Evolutionary conservation across 2,888 invertebrate genomes (phyloP).

Genomic region (Amblyjoppa fuscipennis): DNA sequence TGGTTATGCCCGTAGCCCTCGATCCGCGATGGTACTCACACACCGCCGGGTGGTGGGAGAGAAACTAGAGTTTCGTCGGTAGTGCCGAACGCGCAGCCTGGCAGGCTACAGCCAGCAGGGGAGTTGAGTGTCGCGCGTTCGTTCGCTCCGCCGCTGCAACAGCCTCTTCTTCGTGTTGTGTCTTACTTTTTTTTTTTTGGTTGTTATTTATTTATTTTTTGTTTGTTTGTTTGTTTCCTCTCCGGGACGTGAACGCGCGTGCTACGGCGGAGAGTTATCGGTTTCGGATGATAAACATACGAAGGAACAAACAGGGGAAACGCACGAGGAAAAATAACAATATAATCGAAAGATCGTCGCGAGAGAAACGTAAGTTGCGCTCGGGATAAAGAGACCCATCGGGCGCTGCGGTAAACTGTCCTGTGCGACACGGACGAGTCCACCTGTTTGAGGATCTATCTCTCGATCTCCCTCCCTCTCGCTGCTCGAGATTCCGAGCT

Average conservation of each 20-base stretch:
- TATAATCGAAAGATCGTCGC: constrained; percentile 4
- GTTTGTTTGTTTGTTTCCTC: constrained; percentile 3
- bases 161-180: not conserved
- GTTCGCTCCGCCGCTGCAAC: constrained; percentile 36
- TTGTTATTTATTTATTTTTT: not conserved
- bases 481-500: constrained; percentile 13
- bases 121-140: constrained; percentile 34
- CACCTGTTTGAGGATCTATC: constrained; percentile 64
- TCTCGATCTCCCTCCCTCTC: not conserved
- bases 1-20: constrained; percentile 35
- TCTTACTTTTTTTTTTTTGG: not conserved
- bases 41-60: constrained; percentile 59
- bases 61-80: constrained; percentile 63
- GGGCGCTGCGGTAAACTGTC: constrained; percentile 35
- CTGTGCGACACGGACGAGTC: constrained; percentile 68
- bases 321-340: constrained; percentile 14
- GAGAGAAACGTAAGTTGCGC: not conserved
- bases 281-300: not conserved
- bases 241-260: constrained; percentile 52
- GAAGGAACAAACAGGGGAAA: not conserved
- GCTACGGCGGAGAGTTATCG: constrained; percentile 33
- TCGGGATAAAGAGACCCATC: constrained; percentile 27
- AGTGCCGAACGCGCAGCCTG: constrained; percentile 38
- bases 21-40: constrained; percentile 27
- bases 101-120: constrained; percentile 41